phyloP scores from a whole-genome alignment of 2,888 invertebrate species.

The Gandaritis pyraliata region DNA sequence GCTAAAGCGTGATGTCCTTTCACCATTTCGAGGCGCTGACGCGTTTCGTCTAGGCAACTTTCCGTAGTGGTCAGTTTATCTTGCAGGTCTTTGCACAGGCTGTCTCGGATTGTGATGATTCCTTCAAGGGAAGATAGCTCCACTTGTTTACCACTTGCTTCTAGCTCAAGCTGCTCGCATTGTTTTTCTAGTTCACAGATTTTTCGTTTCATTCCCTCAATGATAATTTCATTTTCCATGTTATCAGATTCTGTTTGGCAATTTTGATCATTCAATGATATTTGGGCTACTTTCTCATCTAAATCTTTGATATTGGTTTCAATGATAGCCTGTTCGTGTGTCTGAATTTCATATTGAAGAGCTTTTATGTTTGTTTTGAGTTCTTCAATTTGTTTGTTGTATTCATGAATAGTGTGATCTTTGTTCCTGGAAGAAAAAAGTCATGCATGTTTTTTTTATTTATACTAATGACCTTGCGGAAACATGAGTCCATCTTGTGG shows the following conservation, averaged over 20 bases:
- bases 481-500: too few relatives aligned
- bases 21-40: slow-evolving; percentile 77
- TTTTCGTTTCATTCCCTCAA: slow-evolving; percentile 56
- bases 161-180: slow-evolving; percentile 70
- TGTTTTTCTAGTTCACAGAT: slow-evolving; percentile 64
- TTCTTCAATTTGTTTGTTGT: slow-evolving; percentile 76
- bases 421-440: slow-evolving; percentile 64
- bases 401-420: slow-evolving; percentile 73
- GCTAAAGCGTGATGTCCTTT: slow-evolving; percentile 80
- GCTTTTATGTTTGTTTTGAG: slow-evolving; percentile 66
- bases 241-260: slow-evolving; percentile 18
- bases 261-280: slow-evolving; percentile 34
- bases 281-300: slow-evolving; percentile 44
- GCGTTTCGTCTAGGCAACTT: slow-evolving; percentile 68
- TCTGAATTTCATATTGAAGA: slow-evolving; percentile 57
- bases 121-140: slow-evolving; percentile 73
- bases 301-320: slow-evolving; percentile 43
- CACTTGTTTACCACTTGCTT: slow-evolving; percentile 72
- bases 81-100: slow-evolving; percentile 75
- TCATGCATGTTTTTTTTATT: too few relatives aligned
- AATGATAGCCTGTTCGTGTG: slow-evolving; percentile 40
- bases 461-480: too few relatives aligned
- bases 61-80: slow-evolving; percentile 70
- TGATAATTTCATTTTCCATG: slow-evolving; percentile 33
- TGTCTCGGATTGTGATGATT: slow-evolving; percentile 74